These are phyloP conservation scores for Pilophorus perplexus DNA, from an alignment of 2,888 invertebrate genomes.

Conservation along the genomic window DNA sequence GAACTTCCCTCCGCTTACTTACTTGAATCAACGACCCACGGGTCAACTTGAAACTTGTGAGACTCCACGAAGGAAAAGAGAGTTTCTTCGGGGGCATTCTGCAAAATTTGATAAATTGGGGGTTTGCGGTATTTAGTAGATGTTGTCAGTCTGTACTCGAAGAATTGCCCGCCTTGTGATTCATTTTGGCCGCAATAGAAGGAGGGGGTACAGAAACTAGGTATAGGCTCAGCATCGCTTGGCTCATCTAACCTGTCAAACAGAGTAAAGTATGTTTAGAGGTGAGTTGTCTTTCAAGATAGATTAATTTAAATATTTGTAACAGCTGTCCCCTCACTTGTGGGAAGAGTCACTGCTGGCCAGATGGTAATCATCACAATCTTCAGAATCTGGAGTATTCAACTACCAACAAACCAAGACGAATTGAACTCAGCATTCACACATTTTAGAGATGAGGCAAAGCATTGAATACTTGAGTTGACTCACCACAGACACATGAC, in stretches of 20 bases:
- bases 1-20: background rate
- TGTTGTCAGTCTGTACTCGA: background rate
- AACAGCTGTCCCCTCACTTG: slow-evolving; percentile 1
- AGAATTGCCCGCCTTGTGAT: background rate
- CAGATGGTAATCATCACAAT: slow-evolving; percentile 19
- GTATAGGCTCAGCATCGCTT: slow-evolving; percentile 1
- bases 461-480: no score
- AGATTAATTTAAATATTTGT: no score
- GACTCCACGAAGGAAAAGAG: slow-evolving; percentile 5
- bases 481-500: no score
- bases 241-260: slow-evolving; percentile 12
- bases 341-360: slow-evolving; percentile 29
- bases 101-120: background rate
- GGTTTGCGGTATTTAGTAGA: background rate
- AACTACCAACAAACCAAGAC: background rate
- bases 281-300: no score
- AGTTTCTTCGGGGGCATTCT: background rate
- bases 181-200: background rate
- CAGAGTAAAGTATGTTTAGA: no score
- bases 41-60: background rate
- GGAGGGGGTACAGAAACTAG: background rate
- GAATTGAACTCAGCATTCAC: background rate
- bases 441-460: no score
- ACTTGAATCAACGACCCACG: slow-evolving; percentile 21
- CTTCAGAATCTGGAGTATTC: slow-evolving; percentile 21